Evolutionary conservation across 1,140 invertebrate species (phyloP).

Genomic region (Steinernema khuongi): DNA sequence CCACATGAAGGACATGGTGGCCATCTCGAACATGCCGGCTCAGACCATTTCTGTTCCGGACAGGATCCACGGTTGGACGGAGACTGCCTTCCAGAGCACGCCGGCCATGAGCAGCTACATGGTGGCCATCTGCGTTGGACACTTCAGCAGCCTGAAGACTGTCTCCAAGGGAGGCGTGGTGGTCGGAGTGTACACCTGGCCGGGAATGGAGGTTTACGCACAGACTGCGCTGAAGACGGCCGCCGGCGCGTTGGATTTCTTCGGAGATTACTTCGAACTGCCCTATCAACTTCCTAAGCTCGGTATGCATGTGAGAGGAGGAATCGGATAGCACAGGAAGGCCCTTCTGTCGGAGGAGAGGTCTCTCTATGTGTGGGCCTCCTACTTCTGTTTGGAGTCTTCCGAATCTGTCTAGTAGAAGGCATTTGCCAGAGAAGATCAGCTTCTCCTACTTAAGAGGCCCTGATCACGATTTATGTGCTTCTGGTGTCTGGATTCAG

Average conservation of each 20-base stretch:
- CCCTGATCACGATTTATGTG: no score
- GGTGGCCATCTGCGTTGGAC: slow-evolving; percentile 27
- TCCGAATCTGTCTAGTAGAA: no score
- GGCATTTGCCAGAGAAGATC: no score
- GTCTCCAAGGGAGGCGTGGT: background rate
- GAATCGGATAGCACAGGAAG: no score
- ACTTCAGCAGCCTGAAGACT: slow-evolving; percentile 18
- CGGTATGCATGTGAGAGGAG: background rate
- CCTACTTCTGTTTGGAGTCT: no score
- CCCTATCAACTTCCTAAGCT: slow-evolving; percentile 7
- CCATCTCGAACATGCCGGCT: slow-evolving; percentile 24
- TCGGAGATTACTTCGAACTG: background rate
- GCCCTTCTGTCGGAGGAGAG: no score
- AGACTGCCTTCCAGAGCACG: slow-evolving; percentile 19
- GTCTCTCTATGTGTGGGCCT: no score
- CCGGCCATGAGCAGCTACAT: background rate
- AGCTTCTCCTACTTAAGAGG: no score
- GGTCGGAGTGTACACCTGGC: slow-evolving; percentile 23
- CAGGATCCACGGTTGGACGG: background rate
- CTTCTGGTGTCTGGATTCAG: no score
- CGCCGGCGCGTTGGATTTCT: slow-evolving; percentile 24
- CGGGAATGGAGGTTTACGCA: slow-evolving; percentile 25
- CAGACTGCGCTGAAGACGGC: slow-evolving; percentile 25
- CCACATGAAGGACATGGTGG: slow-evolving; percentile 23
- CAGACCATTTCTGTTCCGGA: background rate